These are phyloP conservation scores for Coregonus ussuriensis DNA, from an alignment of 2,797 vertebrate species.

Conservation along the genomic window DNA sequence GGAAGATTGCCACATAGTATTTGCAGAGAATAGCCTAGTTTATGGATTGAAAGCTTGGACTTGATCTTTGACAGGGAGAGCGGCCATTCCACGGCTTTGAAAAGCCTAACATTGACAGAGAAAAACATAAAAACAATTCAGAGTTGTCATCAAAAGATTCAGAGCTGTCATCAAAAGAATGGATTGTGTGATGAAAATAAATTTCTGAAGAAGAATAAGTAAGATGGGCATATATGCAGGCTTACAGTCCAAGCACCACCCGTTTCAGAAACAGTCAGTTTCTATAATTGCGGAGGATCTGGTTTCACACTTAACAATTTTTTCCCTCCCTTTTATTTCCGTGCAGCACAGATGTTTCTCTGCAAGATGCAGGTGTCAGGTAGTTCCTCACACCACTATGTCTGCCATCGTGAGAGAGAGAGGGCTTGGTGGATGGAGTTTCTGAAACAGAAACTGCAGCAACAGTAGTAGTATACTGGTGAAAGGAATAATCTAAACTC, in stretches of 20 bases:
- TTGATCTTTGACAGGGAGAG: conserved; percentile 39
- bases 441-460: neutral
- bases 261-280: neutral
- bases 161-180: neutral
- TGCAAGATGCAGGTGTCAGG: conserved; percentile 62
- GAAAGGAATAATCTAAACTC: neutral
- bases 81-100: conserved; percentile 14
- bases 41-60: conserved; percentile 38
- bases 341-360: conserved; percentile 68
- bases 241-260: neutral
- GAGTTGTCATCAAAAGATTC: neutral
- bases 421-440: conserved; percentile 59
- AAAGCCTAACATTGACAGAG: neutral
- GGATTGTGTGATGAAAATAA: neutral
- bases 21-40: conserved; percentile 7
- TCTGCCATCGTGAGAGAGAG: conserved; percentile 29
- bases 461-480: neutral
- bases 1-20: conserved; percentile 41
- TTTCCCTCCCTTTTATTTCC: conserved; percentile 46
- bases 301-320: conserved; percentile 59
- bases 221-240: no score
- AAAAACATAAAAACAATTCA: neutral
- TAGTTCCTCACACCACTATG: conserved; percentile 8
- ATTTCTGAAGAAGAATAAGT: neutral
- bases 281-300: conserved; percentile 37